phyloP scores from a whole-genome alignment of 1,140 invertebrate species.

The Hestina assimilis region DNA sequence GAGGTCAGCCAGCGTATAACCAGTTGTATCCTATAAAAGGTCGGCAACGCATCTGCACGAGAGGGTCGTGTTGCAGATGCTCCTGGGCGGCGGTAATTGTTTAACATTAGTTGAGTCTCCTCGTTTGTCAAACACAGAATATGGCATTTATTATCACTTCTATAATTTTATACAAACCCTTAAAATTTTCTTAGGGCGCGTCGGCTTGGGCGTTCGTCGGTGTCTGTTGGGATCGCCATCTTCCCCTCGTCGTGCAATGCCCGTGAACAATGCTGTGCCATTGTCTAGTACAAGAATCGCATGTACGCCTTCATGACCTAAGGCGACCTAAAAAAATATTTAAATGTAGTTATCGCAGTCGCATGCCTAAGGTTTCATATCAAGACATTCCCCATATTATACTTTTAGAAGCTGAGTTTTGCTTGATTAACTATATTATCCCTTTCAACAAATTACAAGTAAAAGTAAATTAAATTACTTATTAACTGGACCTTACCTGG shows the following conservation, averaged over 20 bases:
- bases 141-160: background rate
- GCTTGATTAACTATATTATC: too few species aligned
- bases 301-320: slow-evolving; percentile 96
- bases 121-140: background rate
- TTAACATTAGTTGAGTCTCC: too few species aligned
- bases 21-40: too few species aligned
- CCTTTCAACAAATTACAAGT: too few species aligned
- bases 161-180: slow-evolving; percentile 80
- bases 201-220: slow-evolving; percentile 91
- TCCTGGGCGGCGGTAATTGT: too few species aligned
- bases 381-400: too few species aligned
- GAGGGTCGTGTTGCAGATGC: too few species aligned
- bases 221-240: slow-evolving; percentile 94
- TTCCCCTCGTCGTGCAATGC: slow-evolving; percentile 94
- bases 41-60: too few species aligned
- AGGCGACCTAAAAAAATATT: slow-evolving; percentile 85
- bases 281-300: slow-evolving; percentile 93
- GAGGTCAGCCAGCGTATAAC: too few species aligned
- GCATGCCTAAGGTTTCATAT: background rate
- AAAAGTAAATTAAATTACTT: background rate
- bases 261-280: slow-evolving; percentile 91
- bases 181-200: slow-evolving; percentile 94
- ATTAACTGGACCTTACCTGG: slow-evolving; percentile 42
- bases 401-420: too few species aligned
- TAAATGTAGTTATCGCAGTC: too few species aligned